phyloP scores from a whole-genome alignment of 2,888 invertebrate genomes.

The Carterocephalus palaemon region DNA sequence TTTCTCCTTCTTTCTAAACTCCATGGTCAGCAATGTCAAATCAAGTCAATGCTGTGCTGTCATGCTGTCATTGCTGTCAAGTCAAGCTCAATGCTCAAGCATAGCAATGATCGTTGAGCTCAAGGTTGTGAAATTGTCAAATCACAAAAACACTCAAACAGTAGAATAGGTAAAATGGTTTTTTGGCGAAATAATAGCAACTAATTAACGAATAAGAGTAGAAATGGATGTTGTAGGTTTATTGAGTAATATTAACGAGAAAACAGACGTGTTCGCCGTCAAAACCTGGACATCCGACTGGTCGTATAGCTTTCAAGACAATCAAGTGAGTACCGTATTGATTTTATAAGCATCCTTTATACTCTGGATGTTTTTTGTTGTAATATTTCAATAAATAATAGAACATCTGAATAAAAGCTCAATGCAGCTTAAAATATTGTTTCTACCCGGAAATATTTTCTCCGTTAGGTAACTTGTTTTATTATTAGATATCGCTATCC shows the following conservation, averaged over 20 bases:
- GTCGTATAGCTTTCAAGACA: conserved; percentile 71
- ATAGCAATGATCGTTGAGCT: too few species aligned
- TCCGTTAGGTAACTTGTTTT: conserved; percentile 16
- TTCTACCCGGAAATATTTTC: conserved; percentile 24
- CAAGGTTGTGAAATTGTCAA: conserved; percentile 8
- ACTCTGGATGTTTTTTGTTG: conserved; percentile 6
- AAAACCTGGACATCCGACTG: conserved; percentile 73
- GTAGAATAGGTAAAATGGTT: conserved; percentile 10
- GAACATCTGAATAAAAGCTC: neutral
- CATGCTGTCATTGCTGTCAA: too few species aligned
- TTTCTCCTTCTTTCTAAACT: too few species aligned
- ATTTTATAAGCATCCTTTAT: conserved; percentile 29
- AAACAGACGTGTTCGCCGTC: conserved; percentile 70
- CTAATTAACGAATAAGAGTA: conserved; percentile 27
- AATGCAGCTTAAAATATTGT: conserved; percentile 7
- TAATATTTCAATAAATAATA: conserved; percentile 2
- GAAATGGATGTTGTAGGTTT: conserved; percentile 71
- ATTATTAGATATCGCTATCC: conserved; percentile 34
- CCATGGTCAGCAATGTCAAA: too few species aligned
- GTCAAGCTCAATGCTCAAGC: too few species aligned
- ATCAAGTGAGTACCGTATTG: conserved; percentile 61
- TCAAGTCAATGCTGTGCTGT: too few species aligned
- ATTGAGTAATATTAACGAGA: conserved; percentile 67
- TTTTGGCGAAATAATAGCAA: conserved; percentile 5
- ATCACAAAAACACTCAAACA: conserved; percentile 8